A percentile compares a stretch with the other conserved stretches of the same genome.
Evolutionary conservation across 35 echinoderm and acorn worm species (phyloP).

Genomic region (Diadema setosum): DNA sequence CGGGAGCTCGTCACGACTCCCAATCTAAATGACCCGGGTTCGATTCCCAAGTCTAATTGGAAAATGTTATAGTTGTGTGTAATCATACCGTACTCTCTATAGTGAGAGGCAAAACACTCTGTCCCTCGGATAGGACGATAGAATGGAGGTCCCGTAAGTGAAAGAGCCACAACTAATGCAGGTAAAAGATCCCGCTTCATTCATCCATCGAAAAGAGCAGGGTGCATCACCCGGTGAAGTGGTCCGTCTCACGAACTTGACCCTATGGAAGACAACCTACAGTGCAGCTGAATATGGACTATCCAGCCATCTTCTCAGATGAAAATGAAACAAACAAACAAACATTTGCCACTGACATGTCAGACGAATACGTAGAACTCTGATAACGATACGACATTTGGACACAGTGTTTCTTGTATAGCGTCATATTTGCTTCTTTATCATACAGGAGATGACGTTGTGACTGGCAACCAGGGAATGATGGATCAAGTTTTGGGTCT

Average conservation of each 20-base stretch:
- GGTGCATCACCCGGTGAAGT: too few relatives aligned
- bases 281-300: not conserved
- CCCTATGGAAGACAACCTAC: not conserved
- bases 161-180: too few relatives aligned
- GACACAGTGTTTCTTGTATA: not conserved
- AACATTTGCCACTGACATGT: too few relatives aligned
- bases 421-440: not conserved
- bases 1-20: not conserved
- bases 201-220: too few relatives aligned
- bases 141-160: too few relatives aligned
- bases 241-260: not conserved
- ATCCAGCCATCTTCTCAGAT: not conserved
- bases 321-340: not conserved
- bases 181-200: too few relatives aligned
- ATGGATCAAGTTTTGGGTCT: constrained; percentile 38
- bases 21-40: not conserved
- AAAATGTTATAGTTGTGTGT: too few relatives aligned
- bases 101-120: too few relatives aligned
- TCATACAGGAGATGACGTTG: constrained; percentile 4
- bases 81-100: too few relatives aligned
- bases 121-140: too few relatives aligned
- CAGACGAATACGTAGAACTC: too few relatives aligned
- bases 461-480: constrained; percentile 35
- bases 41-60: not conserved
- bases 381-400: not conserved